Base-by-base conservation (phyloP, 2,113 vertebrate genomes). In the Paramormyrops kingsleyae region DNA sequence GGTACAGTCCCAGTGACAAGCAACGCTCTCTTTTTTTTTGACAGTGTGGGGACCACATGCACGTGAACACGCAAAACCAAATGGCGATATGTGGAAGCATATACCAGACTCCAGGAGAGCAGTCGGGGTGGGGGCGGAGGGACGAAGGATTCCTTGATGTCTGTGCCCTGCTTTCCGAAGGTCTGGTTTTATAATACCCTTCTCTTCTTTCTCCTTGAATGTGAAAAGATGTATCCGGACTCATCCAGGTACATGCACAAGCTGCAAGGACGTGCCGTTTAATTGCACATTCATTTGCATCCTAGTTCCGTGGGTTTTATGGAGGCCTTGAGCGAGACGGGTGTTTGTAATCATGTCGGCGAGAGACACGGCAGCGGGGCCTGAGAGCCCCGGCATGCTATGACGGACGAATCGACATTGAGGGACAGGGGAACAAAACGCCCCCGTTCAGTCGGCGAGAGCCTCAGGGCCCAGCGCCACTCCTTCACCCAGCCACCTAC, bases 381-480 rank as follows among this genome's bases (percentile, higher is more conserved):
- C 84, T 35, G 42, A 88, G 89, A 84, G 91, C 24, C 92, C 91
- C 87, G 47, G 53, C 83, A 90, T 91, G 90, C 88, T 90, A 91
- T 89, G 59, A 90, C 88, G 59, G 91, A 50, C 91, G 96, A 95
- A 96, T 95, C 97, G 97, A 97, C 97, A 97, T 96, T 94, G 96
- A 96, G 96, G 94, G 90, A 92, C 92, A 90, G 89, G 94, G 94
- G 94, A 94, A 97, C 91, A 93, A 93, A 97, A 96, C 96, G 95
- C 96, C 96, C 96, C 95, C 97, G 96, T 96, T 95, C 94, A 96
- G 96, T 95, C 97, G 97, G 97, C 96, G 96, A 97, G 97, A 94
- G 92, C 93, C 96, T 97, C 97, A 98, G 97, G 97, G 97, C 96
- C 27, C 86, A n/a, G 27, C 2, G 27, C 84, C 21, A 21, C 56